These are phyloP conservation scores for Chlamydotis undulata DNA, from an alignment of 2,113 vertebrate genomes.

Conservation along the genomic window DNA sequence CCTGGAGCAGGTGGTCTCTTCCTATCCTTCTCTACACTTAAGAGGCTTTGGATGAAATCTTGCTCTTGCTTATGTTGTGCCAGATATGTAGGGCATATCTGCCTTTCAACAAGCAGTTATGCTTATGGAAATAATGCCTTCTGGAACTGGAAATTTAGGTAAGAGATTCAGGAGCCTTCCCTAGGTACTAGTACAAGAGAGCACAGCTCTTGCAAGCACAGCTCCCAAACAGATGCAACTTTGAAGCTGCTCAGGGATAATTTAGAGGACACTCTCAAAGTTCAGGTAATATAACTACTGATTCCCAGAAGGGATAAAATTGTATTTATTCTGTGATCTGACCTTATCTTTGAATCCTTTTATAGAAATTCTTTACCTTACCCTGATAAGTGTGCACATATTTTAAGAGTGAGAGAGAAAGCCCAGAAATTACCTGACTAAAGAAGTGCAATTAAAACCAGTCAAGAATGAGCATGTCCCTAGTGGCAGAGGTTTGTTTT, in stretches of 20 bases:
- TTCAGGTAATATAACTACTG: neutral
- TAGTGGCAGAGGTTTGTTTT: neutral
- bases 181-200: neutral
- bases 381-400: neutral
- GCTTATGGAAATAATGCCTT: neutral
- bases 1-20: neutral
- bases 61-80: accelerated
- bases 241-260: neutral
- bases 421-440: neutral
- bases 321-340: neutral
- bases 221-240: neutral
- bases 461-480: neutral
- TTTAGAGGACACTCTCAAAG: neutral
- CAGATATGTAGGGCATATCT: neutral
- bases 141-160: neutral
- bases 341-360: neutral
- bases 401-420: neutral
- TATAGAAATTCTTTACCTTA: neutral
- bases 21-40: neutral
- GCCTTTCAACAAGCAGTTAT: neutral
- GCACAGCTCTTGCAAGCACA: neutral
- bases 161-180: neutral
- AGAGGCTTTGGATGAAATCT: accelerated
- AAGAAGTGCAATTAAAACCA: neutral
- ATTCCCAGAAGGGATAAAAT: neutral